Percentiles rank a stretch among this genome's conserved stretches.
phyloP scores from a whole-genome alignment of 2,888 invertebrate species.

The Synanthedon formicaeformis region DNA sequence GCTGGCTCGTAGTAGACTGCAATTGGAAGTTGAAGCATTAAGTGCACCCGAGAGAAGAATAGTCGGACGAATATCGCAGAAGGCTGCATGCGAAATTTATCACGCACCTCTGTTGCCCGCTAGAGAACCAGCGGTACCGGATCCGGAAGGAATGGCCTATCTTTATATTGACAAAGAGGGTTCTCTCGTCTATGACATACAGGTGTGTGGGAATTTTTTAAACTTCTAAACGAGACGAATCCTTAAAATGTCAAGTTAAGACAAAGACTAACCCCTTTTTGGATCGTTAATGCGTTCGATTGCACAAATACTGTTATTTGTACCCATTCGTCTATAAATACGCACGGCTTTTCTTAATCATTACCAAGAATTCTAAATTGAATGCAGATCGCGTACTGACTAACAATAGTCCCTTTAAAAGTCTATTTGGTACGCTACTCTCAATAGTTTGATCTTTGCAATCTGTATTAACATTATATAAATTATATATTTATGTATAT shows the following conservation, averaged over 20 bases:
- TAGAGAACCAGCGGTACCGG: constrained; percentile 48
- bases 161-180: constrained; percentile 83
- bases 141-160: constrained; percentile 79
- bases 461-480: too few relatives aligned
- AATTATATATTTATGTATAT: too few relatives aligned
- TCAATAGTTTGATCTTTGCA: too few relatives aligned
- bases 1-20: constrained; percentile 80
- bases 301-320: not conserved
- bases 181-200: constrained; percentile 81
- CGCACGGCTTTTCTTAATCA: not conserved
- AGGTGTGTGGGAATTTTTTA: constrained; percentile 31
- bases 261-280: not conserved
- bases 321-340: not conserved
- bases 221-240: not conserved
- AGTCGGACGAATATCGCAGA: constrained; percentile 78
- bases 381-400: not conserved
- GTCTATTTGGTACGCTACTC: too few relatives aligned
- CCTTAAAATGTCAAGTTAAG: not conserved
- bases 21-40: constrained; percentile 77
- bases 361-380: not conserved
- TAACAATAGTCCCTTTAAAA: too few relatives aligned
- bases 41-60: constrained; percentile 75
- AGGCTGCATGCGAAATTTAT: constrained; percentile 84
- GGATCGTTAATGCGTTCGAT: not conserved
- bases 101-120: constrained; percentile 76